Percentiles rank a stretch among this genome's conserved stretches.
Conservation (phyloP, 2,113 vertebrate species). For the Pipa parva region DNA sequence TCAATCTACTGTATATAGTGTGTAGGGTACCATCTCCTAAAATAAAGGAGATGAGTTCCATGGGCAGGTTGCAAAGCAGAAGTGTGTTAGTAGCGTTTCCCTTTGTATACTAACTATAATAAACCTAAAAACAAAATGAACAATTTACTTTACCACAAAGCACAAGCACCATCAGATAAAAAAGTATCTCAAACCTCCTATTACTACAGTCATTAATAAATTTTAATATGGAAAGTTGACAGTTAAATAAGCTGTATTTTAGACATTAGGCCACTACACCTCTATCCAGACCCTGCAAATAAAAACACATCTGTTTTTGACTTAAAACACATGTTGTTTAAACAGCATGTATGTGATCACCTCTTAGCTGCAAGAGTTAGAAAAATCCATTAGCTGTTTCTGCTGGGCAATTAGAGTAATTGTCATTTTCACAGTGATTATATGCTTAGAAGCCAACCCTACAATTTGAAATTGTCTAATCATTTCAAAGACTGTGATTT, state of each 20-base stretch:
- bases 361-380: neutral
- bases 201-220: no score
- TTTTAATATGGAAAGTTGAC: conserved; percentile 1
- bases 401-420: conserved; percentile 13
- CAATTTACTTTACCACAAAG: no score
- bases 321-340: conserved; percentile 11
- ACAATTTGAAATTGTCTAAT: conserved; percentile 13
- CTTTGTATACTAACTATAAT: no score
- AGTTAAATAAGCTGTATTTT: conserved; percentile 9
- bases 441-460: neutral
- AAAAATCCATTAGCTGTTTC: neutral
- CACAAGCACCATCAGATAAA: no score
- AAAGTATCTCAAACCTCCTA: no score
- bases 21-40: no score
- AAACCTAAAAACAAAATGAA: no score
- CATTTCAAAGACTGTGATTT: conserved; percentile 7
- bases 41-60: no score
- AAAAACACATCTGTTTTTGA: conserved; percentile 24
- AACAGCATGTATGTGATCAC: neutral
- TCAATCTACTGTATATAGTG: no score
- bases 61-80: no score
- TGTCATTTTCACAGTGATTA: conserved; percentile 24
- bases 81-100: no score
- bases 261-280: conserved; percentile 13
- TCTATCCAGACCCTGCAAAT: conserved; percentile 11